phyloP scores from a whole-genome alignment of 2,113 vertebrate species.

The Merops nubicus region DNA sequence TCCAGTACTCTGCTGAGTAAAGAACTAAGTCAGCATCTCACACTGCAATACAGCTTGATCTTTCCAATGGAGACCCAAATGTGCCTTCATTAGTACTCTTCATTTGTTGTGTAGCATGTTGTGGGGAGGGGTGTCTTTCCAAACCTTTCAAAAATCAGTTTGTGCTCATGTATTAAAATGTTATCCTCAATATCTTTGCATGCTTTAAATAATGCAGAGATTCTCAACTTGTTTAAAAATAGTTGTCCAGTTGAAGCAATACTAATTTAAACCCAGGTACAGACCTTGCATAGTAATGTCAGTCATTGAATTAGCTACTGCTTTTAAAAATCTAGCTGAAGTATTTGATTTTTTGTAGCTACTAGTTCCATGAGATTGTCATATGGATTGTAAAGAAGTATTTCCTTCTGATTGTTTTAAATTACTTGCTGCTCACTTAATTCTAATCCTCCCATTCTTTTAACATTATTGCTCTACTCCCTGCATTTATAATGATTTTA shows the following conservation, averaged over 20 bases:
- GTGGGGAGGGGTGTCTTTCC: background rate
- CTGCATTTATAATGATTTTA: background rate
- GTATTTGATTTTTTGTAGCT: background rate
- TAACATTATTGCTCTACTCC: background rate
- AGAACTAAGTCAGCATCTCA: background rate
- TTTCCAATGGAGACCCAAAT: background rate
- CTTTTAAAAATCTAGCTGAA: background rate
- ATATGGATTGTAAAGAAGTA: background rate
- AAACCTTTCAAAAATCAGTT: background rate
- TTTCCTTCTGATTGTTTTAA: background rate
- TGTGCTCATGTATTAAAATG: background rate
- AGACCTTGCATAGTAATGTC: background rate
- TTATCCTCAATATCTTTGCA: background rate
- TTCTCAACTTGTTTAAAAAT: background rate
- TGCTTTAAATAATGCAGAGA: background rate
- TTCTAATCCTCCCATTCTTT: background rate
- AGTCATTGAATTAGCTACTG: background rate
- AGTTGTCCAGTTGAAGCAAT: background rate
- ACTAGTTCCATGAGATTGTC: background rate
- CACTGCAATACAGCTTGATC: background rate
- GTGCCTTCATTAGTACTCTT: background rate
- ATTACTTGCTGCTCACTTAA: background rate
- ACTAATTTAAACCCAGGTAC: background rate
- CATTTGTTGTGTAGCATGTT: background rate
- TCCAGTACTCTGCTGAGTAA: background rate